Evolutionary conservation across 2,113 vertebrate species (phyloP), one percentile per base, ranked within the genome.

Genomic region (Brachyhypopomus occidentalis): DNA sequence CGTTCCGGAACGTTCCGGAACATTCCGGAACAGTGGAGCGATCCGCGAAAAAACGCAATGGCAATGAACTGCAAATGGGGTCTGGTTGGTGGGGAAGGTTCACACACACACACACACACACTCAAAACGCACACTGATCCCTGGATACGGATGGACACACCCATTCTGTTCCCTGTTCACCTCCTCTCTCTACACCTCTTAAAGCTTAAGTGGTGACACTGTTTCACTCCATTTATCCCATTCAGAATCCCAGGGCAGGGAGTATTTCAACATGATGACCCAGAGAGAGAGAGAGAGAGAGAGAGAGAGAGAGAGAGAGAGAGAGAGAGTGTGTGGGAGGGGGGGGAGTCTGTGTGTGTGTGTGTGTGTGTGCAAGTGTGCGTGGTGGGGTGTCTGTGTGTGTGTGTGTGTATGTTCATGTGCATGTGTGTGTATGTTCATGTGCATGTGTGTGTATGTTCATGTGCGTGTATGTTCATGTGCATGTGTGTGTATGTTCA

Each of bases 191-290:
- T 87, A 88, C 85, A 78, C 85, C 89, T 86, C 87, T 88, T 91
- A 89, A 91, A 90, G 89, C 91, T 30, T 92, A 93, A 93, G 91
- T 93, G 93, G 92, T 90, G 88, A 93, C 92, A 93, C 89, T 90
- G 91, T 94, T 92, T 89, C 87, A 92, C 91, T 92, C 93, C 92
- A 94, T 94, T 93, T 93, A 91, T 91, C 89, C 92, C 88, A 92
- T 94, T 93, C 92, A 93, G 86, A 75, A 88, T 89, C 92, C 90
- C 91, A 90, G 92, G 92, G 90, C 91, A 90, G 89, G 90, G 88
- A 76, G 90, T 85, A 90, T 90, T 86, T 87, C 86, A 86, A 76
- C 83, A 80, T 88, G 89, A 92, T 90, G 91, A 90, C 86, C 85
- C 52, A 72, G 88, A 87, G 90, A 88, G 88, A 88, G 81, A 5